Evolutionary conservation across 2,113 vertebrate species (phyloP), one percentile per base, ranked within the genome.

Genomic region (Procavia capensis): DNA sequence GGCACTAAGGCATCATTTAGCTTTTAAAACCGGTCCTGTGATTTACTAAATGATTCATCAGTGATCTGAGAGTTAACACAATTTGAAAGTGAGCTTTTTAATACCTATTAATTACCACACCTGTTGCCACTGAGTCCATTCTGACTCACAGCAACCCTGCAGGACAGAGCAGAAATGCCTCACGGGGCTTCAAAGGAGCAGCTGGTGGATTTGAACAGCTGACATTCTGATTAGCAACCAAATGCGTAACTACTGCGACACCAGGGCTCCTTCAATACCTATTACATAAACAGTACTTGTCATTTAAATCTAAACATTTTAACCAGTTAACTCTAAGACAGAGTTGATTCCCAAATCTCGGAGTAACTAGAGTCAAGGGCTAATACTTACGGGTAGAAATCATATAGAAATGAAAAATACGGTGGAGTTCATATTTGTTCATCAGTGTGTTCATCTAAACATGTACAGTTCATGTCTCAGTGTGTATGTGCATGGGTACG

Each of bases 1-100:
- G 94, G 91, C 88, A 96, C 79, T 47, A 82, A 95, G 83, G 87
- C 59, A 95, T 80, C 95, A 96, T 45, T 95, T 93, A 95, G 94
- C 80, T 93, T 96, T 95, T 61, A 39, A 90, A 92, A 95, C 72
- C 54, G 24, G 45, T 83, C 68, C 45, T 82, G 87, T 80, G 45
- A 61, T 50, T 95, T 84, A 86, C 95, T 70, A 92, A 88, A 94
- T 74, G 95, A 96, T 66, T 95, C 78, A 39, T 95, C 68, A 66
- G 95, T 90, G 79, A n/a, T 82, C 82, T 88, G 72, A 90, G 74
- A 43, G 36, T 80, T 96, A 80, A 81, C 41, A 86, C 11, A 95
- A 61, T 78, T 95, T 91, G 36, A 89, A 92, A 91, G 83, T 82
- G 74, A 91, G 64, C 41, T 76, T 86, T 88, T 59, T 66, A 92